Percentiles rank a stretch among this genome's conserved stretches.
These are phyloP conservation scores for Proctacanthus coquilletti DNA, from an alignment of 1,140 invertebrate genomes.

Conservation along the genomic window DNA sequence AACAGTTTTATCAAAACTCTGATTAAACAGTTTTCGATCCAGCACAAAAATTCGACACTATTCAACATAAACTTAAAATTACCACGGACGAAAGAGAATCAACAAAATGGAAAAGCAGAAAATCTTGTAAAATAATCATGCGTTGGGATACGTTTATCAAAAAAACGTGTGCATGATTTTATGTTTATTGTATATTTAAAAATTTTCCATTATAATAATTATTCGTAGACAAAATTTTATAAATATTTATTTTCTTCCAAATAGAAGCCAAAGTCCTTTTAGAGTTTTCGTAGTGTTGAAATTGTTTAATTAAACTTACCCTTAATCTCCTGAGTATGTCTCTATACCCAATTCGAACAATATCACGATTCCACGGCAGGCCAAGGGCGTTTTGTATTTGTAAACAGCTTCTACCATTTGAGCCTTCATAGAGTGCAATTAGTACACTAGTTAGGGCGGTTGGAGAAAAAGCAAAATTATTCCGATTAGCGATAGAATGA, in stretches of 20 bases:
- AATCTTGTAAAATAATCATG: no score
- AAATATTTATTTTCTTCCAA: no score
- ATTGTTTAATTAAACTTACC: conserved; percentile 36
- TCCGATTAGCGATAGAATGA: conserved; percentile 46
- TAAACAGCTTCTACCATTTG: conserved; percentile 45
- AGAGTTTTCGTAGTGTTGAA: no score
- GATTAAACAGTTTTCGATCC: not conserved
- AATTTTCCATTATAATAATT: not conserved
- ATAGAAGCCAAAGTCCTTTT: no score
- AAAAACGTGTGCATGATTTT: not conserved
- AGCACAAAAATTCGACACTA: no score
- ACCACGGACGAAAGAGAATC: not conserved
- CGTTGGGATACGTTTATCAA: no score
- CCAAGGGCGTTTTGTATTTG: conserved; percentile 50
- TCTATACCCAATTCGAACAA: conserved; percentile 56
- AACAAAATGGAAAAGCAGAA: not conserved
- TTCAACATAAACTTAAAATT: no score
- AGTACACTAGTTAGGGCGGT: conserved; percentile 61
- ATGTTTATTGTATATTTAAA: conserved; percentile 1
- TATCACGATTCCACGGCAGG: conserved; percentile 48
- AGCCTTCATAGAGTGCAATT: conserved; percentile 59
- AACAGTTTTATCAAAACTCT: not conserved
- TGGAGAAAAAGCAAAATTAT: conserved; percentile 72
- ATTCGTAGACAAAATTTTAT: not conserved
- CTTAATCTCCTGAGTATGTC: conserved; percentile 60